Evolutionary conservation across 2,797 vertebrate genomes (phyloP).

Genomic region (Ambastaia sidthimunki): DNA sequence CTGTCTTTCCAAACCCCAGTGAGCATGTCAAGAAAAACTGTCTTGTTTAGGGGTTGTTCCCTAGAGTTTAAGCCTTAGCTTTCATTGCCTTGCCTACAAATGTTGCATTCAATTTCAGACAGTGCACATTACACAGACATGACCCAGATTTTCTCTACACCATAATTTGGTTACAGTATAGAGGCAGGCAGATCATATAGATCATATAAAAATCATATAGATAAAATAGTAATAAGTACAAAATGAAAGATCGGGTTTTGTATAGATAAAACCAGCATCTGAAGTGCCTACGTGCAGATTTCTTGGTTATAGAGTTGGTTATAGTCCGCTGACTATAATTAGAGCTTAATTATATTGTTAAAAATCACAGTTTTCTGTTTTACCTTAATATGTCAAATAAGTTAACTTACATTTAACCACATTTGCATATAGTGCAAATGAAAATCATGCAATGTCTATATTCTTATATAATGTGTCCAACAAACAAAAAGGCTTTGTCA

Average conservation of each 20-base stretch:
- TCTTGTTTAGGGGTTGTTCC: conserved; percentile 78
- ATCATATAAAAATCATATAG: not conserved
- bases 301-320: not conserved
- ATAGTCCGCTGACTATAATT: too few species aligned
- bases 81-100: conserved; percentile 62
- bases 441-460: not conserved
- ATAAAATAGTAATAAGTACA: not conserved
- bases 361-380: not conserved
- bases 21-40: conserved; percentile 83
- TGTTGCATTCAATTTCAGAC: conserved; percentile 72
- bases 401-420: not conserved
- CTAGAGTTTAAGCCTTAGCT: conserved; percentile 62
- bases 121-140: conserved; percentile 52
- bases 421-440: not conserved
- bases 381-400: not conserved
- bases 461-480: not conserved
- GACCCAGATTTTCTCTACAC: conserved; percentile 69
- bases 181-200: not conserved
- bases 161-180: conserved; percentile 11
- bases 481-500: conserved; percentile 39
- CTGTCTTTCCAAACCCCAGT: conserved; percentile 71
- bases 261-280: not conserved
- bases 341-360: not conserved
- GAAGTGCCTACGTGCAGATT: not conserved
- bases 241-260: not conserved